These are phyloP conservation scores for Embiotoca jacksoni DNA, from an alignment of 2,113 vertebrate species.

Conservation along the genomic window DNA sequence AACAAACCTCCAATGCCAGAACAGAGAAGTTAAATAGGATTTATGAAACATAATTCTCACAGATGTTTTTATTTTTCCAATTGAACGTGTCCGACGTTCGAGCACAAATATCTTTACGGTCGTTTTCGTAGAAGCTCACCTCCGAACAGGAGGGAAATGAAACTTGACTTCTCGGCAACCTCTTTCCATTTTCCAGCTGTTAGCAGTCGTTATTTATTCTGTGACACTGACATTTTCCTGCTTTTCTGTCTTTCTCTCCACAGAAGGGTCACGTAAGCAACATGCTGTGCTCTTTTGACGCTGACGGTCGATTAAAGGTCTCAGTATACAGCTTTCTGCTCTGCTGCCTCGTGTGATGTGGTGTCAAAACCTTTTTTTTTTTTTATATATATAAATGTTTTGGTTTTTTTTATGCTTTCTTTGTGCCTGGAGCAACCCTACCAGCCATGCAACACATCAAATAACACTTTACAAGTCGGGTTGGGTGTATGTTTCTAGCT, in stretches of 20 bases:
- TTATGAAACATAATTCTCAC: not conserved
- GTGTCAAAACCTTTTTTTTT: conserved; percentile 23
- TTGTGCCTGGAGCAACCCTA: not conserved
- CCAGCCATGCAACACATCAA: conserved; percentile 11
- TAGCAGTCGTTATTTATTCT: conserved; percentile 19
- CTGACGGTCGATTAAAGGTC: conserved; percentile 75
- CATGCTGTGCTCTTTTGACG: conserved; percentile 70
- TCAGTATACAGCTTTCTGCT: conserved; percentile 55
- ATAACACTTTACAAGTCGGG: not conserved
- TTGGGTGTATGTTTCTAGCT: conserved; percentile 21
- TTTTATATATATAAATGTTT: not conserved
- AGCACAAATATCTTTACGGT: not conserved
- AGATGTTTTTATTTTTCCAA: not conserved
- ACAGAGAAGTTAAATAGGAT: not conserved
- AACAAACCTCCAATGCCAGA: not conserved
- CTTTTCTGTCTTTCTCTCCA: conserved; percentile 55
- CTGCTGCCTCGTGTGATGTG: conserved; percentile 42
- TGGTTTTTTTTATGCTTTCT: not conserved
- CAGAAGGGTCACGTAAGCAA: conserved; percentile 74
- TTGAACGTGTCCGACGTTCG: not conserved
- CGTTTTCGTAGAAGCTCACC: not conserved
- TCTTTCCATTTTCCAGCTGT: not conserved
- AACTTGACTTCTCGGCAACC: not conserved
- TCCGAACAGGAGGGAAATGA: not conserved
- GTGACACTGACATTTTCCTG: conserved; percentile 14